Evolutionary conservation across 2,888 invertebrate species (phyloP).

Genomic region (Pycnomerus fuliginosus): DNA sequence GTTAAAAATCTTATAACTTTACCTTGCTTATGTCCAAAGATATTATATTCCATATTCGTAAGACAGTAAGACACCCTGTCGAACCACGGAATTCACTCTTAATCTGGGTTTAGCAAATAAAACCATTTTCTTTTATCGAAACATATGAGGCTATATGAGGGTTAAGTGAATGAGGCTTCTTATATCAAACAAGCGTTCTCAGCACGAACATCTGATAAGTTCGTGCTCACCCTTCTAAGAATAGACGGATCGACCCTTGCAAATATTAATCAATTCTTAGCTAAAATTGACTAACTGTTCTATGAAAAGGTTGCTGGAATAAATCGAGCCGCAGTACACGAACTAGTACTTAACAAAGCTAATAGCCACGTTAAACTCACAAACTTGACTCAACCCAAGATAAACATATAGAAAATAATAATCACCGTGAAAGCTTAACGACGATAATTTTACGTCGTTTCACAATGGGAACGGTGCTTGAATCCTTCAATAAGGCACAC

Average conservation of each 20-base stretch:
- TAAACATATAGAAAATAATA: conserved; percentile 15
- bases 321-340: too few relatives aligned
- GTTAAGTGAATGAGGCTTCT: conserved; percentile 10
- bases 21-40: too few relatives aligned
- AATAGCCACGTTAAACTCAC: conserved; percentile 11
- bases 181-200: conserved; percentile 10
- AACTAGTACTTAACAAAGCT: conserved; percentile 18
- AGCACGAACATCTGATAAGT: conserved; percentile 18
- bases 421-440: conserved; percentile 8
- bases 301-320: too few relatives aligned
- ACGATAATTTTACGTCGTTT: conserved; percentile 10
- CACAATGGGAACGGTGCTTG: conserved; percentile 15
- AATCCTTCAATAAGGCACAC: conserved; percentile 18
- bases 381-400: conserved; percentile 16
- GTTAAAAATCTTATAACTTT: too few relatives aligned
- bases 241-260: too few relatives aligned
- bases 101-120: too few relatives aligned
- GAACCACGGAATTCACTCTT: too few relatives aligned
- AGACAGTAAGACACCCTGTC: too few relatives aligned
- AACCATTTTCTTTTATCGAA: too few relatives aligned
- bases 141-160: conserved; percentile 6
- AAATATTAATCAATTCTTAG: too few relatives aligned
- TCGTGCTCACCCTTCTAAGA: background rate
- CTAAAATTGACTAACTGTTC: too few relatives aligned
- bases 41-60: too few relatives aligned